Evolutionary conservation across 2,797 vertebrate species (phyloP), one percentile per base, ranked within the genome.

Genomic region (Melanotaenia pygmaea): DNA sequence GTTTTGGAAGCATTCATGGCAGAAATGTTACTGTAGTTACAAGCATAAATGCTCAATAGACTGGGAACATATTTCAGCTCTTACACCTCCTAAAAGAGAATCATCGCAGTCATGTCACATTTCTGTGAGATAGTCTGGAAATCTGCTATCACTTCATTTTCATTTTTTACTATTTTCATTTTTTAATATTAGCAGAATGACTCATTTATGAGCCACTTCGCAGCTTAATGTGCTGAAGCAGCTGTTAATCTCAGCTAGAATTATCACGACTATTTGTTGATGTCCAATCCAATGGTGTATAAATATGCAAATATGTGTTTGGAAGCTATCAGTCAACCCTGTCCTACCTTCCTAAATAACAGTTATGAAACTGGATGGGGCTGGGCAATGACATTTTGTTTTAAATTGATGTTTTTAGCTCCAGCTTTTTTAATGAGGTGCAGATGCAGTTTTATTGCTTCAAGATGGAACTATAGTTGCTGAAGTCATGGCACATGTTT

Each of bases 361-460:
- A 65, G 12, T 47, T 26, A 45, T n/a, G 54, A 43, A 16, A 18
- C 59, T 6, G 3, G 28, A 3, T 14, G 18, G 34, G 56, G 32
- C 6, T 26, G 24, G 35, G 47, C 22, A 0, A 11, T 24, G 12
- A 1, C 3, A 20, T 73, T 67, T 61, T 13, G 68, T 56, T 65
- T 65, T 0, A 30, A 66, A 65, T 20, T 0, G 2, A 67, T 45
- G 40, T 14, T 70, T 78, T 59, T 1, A 5, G 37, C 61, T 68
- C 24, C 12, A n/a, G 34, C 75, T 81, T 30, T 69, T 66, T 28
- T 26, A 47, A 62, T 68, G 47, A 87, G 64, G 70, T 80, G 59
- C 53, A 59, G 45, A 76, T 63, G 53, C 1, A 32, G 7, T 67
- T 73, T 71, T 90, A 88, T 90, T 88, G 78, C 83, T 87, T 79